A percentile compares a stretch with the other conserved stretches of the same genome.
phyloP scores from a whole-genome alignment of 2,888 invertebrate species.

The Lingula anatina region DNA sequence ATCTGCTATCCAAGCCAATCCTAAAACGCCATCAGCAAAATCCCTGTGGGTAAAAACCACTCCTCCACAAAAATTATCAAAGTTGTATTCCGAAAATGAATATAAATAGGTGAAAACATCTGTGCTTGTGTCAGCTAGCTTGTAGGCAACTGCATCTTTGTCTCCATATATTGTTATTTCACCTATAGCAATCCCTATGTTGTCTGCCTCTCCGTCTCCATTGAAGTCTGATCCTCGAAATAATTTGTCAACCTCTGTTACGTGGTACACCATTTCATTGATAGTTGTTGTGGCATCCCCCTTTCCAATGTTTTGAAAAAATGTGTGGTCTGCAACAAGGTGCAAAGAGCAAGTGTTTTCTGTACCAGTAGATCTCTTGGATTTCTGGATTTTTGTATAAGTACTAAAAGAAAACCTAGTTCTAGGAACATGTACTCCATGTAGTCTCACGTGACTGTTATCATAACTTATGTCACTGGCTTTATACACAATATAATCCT shows the following conservation, averaged over 20 bases:
- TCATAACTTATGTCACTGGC: no score
- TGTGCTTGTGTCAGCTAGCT: conserved; percentile 10
- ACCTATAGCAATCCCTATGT: conserved; percentile 33
- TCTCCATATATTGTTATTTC: conserved; percentile 23
- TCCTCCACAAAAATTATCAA: conserved; percentile 24
- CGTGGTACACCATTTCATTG: conserved; percentile 25
- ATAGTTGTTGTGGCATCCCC: conserved; percentile 17
- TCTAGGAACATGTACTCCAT: no score
- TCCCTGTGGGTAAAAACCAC: conserved; percentile 29
- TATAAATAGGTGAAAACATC: conserved; percentile 21
- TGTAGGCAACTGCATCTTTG: conserved; percentile 9
- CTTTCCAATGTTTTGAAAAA: conserved; percentile 24
- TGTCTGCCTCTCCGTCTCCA: conserved; percentile 36
- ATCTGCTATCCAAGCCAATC: conserved; percentile 34
- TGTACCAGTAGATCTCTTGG: no score
- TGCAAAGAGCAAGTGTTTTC: no score
- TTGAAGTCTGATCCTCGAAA: conserved; percentile 42
- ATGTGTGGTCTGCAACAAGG: conserved; percentile 38
- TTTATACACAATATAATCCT: no score
- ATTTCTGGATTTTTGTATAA: no score
- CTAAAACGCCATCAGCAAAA: conserved; percentile 25
- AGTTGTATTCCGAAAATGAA: conserved; percentile 26
- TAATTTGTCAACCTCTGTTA: conserved; percentile 32
- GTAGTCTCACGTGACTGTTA: no score
- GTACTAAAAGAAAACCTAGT: no score